A percentile compares a stretch with the other conserved stretches of the same genome.
phyloP scores from a whole-genome alignment of 2,797 vertebrate species.

The Hydrophis major region DNA sequence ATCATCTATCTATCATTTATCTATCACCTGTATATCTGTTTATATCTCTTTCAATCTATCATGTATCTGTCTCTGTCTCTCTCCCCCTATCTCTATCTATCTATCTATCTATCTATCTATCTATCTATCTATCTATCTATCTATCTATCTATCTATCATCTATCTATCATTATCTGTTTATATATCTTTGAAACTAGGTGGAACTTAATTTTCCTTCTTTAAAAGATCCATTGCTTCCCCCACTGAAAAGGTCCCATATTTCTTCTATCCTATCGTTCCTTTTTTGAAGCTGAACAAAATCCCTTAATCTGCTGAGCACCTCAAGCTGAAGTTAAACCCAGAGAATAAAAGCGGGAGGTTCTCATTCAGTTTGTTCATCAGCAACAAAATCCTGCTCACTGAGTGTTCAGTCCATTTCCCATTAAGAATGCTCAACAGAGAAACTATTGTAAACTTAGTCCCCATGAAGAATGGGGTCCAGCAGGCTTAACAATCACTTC shows the following conservation, averaged over 20 bases:
- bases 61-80: too few species aligned
- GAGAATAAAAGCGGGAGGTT: neutral
- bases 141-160: neutral
- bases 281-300: neutral
- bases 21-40: too few species aligned
- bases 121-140: too few species aligned
- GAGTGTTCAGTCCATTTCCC: neutral
- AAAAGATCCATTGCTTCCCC: neutral
- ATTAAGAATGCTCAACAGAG: neutral
- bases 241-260: neutral
- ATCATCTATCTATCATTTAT: too few species aligned
- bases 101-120: too few species aligned
- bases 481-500: neutral
- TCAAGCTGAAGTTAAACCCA: neutral
- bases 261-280: neutral
- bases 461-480: neutral
- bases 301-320: neutral
- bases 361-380: neutral
- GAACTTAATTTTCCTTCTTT: neutral
- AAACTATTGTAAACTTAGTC: neutral
- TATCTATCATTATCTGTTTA: too few species aligned
- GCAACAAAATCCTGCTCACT: neutral
- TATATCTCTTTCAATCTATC: too few species aligned
- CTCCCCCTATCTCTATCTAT: too few species aligned
- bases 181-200: neutral